These are phyloP conservation scores for Lapara coniferarum DNA, from an alignment of 2,888 invertebrate genomes.

Conservation along the genomic window DNA sequence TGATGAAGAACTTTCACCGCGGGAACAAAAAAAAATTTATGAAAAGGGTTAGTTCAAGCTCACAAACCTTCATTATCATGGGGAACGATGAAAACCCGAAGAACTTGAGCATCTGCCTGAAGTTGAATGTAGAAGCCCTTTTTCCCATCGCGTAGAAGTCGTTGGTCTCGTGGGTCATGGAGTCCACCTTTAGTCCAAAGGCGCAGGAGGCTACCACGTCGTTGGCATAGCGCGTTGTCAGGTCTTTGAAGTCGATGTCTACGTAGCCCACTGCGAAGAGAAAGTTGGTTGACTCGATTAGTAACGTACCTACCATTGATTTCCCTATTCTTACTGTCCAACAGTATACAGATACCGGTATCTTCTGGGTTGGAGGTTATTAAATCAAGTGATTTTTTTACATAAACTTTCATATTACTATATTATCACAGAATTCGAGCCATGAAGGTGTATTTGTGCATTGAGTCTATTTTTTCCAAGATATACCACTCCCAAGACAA, in stretches of 20 bases:
- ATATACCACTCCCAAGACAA: background rate
- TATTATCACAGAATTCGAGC: too few species aligned
- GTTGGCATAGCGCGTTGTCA: conserved; percentile 72
- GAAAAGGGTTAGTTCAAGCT: too few species aligned
- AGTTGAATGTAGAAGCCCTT: conserved; percentile 56
- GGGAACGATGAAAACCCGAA: conserved; percentile 45
- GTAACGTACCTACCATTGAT: too few species aligned
- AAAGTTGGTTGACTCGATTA: background rate
- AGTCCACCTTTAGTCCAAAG: conserved; percentile 82
- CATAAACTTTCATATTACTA: too few species aligned
- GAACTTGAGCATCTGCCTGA: conserved; percentile 45
- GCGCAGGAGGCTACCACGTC: conserved; percentile 81
- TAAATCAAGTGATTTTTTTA: background rate
- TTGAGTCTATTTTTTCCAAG: too few species aligned
- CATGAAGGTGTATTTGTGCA: too few species aligned
- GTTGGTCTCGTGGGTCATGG: conserved; percentile 77
- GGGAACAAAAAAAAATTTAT: too few species aligned
- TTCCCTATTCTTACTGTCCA: too few species aligned
- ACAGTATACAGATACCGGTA: too few species aligned
- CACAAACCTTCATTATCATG: conserved; percentile 42
- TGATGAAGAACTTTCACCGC: too few species aligned
- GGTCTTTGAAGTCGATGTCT: conserved; percentile 70
- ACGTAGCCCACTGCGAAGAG: conserved; percentile 44
- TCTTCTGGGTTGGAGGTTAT: too few species aligned
- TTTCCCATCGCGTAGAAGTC: conserved; percentile 82